Evolutionary conservation across 30 jellyfish, hydroid and myxozoan genomes (phyloP).

Genomic region (Aurelia coerulea): DNA sequence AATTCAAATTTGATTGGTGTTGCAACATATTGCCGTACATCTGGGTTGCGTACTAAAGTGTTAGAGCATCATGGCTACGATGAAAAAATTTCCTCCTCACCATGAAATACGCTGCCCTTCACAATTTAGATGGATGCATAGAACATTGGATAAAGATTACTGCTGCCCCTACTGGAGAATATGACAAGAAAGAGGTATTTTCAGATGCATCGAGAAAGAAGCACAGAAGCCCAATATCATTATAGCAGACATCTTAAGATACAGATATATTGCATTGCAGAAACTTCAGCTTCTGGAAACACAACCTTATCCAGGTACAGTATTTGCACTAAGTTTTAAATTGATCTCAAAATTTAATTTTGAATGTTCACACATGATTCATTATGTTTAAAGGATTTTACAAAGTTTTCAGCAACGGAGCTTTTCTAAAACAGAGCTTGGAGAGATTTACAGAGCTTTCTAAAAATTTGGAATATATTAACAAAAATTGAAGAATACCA

Average conservation of each 20-base stretch:
- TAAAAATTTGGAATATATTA: too few relatives aligned
- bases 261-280: constrained; percentile 52
- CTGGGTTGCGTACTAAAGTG: constrained; percentile 54
- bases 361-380: too few relatives aligned
- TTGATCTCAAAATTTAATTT: too few relatives aligned
- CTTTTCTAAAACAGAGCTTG: too few relatives aligned
- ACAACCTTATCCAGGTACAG: too few relatives aligned
- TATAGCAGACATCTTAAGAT: constrained; percentile 20
- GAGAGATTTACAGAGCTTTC: too few relatives aligned
- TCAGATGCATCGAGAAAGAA: constrained; percentile 29
- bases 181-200: constrained; percentile 22
- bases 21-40: constrained; percentile 24
- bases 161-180: constrained; percentile 38
- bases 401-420: too few relatives aligned
- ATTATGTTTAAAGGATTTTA: too few relatives aligned
- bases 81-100: constrained; percentile 47
- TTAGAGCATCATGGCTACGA: constrained; percentile 16
- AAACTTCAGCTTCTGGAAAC: constrained; percentile 28
- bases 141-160: constrained; percentile 9
- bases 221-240: constrained; percentile 42
- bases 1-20: constrained; percentile 23
- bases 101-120: constrained; percentile 38
- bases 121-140: constrained; percentile 37
- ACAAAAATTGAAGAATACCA: too few relatives aligned
- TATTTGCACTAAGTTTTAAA: too few relatives aligned